phyloP scores from a whole-genome alignment of 2,113 vertebrate genomes.

The Perccottus glenii region DNA sequence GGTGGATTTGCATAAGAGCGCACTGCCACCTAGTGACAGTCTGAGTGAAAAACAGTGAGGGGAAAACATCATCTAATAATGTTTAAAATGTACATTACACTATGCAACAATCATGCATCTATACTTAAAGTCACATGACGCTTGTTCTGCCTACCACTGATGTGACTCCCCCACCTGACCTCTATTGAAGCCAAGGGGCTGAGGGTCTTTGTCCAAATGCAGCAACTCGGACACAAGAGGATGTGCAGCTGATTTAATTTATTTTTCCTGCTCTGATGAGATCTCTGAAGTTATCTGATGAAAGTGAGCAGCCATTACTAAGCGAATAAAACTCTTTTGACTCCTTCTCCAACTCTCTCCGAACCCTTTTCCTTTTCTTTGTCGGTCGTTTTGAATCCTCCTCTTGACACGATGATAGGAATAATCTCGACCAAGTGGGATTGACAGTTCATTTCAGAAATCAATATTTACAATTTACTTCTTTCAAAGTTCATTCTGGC shows the following conservation, averaged over 20 bases:
- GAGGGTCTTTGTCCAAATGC: slow-evolving; percentile 79
- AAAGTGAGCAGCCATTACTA: slow-evolving; percentile 92
- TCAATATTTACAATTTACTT: slow-evolving; percentile 99
- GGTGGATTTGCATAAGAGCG: slow-evolving; percentile 60
- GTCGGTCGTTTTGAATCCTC: slow-evolving; percentile 92
- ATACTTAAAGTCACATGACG: too few species aligned
- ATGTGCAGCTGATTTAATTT: slow-evolving; percentile 91
- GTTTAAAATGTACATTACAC: too few species aligned
- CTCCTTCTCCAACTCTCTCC: slow-evolving; percentile 84
- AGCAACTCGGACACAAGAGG: slow-evolving; percentile 75
- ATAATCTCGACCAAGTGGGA: slow-evolving; percentile 92
- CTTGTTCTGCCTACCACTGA: too few species aligned
- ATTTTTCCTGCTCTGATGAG: slow-evolving; percentile 87
- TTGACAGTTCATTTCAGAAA: slow-evolving; percentile 99
- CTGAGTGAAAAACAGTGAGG: slow-evolving; percentile 13
- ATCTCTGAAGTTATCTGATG: slow-evolving; percentile 94
- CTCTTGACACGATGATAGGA: slow-evolving; percentile 89
- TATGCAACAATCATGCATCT: too few species aligned
- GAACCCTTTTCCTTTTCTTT: slow-evolving; percentile 80
- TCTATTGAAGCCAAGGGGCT: slow-evolving; percentile 78
- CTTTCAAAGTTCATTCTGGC: slow-evolving; percentile 95
- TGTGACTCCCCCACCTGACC: slow-evolving; percentile 82
- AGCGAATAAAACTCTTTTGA: slow-evolving; percentile 89
- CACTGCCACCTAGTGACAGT: slow-evolving; percentile 84
- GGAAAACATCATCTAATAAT: too few species aligned